Conservation (phyloP, 2,797 vertebrate genomes). For the Molossus molossus region DNA sequence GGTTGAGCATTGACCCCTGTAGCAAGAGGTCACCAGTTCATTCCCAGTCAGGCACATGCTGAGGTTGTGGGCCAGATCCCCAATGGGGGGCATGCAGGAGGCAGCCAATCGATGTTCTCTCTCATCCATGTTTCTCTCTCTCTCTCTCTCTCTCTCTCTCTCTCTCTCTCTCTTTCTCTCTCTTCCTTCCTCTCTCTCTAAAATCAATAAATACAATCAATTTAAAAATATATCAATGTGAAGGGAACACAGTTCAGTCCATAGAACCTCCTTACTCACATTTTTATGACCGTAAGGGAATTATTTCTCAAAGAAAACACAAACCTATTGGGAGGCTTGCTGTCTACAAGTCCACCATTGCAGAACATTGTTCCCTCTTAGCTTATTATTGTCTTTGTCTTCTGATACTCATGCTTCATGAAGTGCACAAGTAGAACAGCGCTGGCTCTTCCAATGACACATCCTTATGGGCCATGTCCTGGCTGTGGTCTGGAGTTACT, state of each 20-base stretch:
- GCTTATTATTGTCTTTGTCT: background rate
- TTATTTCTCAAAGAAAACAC: background rate
- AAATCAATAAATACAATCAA: too few relatives aligned
- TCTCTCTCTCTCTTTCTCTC: too few relatives aligned
- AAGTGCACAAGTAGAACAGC: fast-evolving
- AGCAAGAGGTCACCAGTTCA: too few relatives aligned
- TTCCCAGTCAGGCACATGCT: too few relatives aligned
- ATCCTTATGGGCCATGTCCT: background rate
- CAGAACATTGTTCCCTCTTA: background rate
- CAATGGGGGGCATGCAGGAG: too few relatives aligned
- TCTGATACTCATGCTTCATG: background rate
- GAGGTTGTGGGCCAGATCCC: too few relatives aligned
- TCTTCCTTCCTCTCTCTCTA: too few relatives aligned
- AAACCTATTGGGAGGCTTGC: background rate
- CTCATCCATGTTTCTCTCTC: too few relatives aligned
- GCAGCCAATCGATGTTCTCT: too few relatives aligned
- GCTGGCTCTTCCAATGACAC: background rate
- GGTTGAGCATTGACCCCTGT: too few relatives aligned
- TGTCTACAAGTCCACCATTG: background rate
- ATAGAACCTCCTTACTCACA: background rate
- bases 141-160: too few relatives aligned
- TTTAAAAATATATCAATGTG: background rate
- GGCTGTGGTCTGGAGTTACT: background rate
- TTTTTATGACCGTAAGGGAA: background rate
- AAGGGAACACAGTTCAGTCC: background rate